Conservation (phyloP, 2,113 vertebrate genomes). For the Pachycephala philippinensis region DNA sequence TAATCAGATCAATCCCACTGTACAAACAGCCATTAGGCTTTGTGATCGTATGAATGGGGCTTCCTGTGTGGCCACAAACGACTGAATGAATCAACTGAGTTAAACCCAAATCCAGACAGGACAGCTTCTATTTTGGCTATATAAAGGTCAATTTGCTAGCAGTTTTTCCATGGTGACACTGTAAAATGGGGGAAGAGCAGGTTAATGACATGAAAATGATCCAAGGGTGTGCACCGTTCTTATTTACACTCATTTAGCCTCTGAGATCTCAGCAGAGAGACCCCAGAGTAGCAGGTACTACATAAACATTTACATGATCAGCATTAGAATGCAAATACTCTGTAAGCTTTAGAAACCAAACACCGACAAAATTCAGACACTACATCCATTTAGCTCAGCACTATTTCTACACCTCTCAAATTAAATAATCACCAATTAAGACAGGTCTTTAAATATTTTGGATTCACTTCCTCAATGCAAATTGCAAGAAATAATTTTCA, state of each 20-base stretch:
- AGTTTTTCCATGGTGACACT: not conserved
- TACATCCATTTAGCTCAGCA: not conserved
- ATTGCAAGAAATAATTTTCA: not conserved
- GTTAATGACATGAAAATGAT: not conserved
- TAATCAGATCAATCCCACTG: conserved; percentile 58
- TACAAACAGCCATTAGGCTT: conserved; percentile 43
- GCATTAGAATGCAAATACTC: not conserved
- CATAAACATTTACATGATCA: not conserved
- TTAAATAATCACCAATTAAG: not conserved
- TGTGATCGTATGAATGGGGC: not conserved
- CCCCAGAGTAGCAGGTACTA: not conserved
- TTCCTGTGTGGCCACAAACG: conserved; percentile 14
- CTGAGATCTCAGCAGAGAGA: not conserved
- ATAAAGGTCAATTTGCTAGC: not conserved
- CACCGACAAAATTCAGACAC: not conserved
- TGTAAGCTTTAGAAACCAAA: not conserved
- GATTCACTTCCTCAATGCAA: not conserved
- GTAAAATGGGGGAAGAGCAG: not conserved
- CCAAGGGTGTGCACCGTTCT: not conserved
- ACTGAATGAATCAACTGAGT: conserved; percentile 26
- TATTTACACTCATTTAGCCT: not conserved
- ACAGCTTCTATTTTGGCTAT: not conserved
- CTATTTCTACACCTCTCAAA: not conserved
- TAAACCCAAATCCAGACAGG: not conserved
- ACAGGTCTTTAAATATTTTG: not conserved